Percentiles rank a stretch among this genome's conserved stretches.
Evolutionary conservation across 2,797 vertebrate species (phyloP).

Genomic region (Synanceia verrucosa): DNA sequence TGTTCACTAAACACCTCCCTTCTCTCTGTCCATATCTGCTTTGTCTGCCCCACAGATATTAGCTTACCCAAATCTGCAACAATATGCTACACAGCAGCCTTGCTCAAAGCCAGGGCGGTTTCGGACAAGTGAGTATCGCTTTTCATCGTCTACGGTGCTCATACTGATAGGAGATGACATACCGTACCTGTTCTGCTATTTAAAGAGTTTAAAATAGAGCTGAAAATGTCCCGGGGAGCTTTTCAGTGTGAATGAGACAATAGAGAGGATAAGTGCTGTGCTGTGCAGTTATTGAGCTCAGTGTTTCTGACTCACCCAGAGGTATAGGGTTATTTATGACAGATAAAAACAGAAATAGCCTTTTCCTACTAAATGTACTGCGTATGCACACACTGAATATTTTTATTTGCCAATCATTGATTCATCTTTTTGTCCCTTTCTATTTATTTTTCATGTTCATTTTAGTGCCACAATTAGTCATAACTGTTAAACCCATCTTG

Average conservation of each 20-base stretch:
- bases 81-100: constrained; percentile 98
- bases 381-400: no score
- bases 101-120: constrained; percentile 98
- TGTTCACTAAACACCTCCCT: neutral
- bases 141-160: neutral
- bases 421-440: neutral
- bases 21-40: constrained; percentile 29
- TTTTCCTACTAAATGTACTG: neutral
- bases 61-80: constrained; percentile 99
- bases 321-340: neutral
- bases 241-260: neutral
- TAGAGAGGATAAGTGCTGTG: neutral
- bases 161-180: neutral
- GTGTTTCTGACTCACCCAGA: neutral
- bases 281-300: neutral
- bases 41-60: constrained; percentile 90
- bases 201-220: neutral
- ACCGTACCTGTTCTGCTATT: constrained; percentile 10
- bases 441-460: neutral
- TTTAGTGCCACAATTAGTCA: neutral
- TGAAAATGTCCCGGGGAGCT: neutral
- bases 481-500: neutral
- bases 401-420: neutral
- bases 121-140: constrained; percentile 95
- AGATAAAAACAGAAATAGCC: neutral